phyloP scores from a whole-genome alignment of 2,888 invertebrate species.

The Epirrita christyi region DNA sequence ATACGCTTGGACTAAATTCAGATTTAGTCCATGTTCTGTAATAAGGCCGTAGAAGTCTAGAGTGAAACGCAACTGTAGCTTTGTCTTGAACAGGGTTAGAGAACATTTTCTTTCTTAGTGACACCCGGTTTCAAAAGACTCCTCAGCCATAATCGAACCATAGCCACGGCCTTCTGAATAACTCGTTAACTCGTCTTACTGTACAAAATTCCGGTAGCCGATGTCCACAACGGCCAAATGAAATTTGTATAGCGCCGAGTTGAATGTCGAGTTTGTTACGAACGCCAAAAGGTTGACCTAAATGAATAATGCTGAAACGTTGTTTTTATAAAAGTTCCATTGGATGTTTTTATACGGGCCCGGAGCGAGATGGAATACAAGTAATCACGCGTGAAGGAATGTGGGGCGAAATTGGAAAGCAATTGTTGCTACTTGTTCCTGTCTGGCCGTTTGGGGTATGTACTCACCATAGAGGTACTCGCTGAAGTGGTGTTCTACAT shows the following conservation, averaged over 20 bases:
- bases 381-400: constrained; percentile 69
- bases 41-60: no score
- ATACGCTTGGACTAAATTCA: no score
- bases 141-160: constrained; percentile 15
- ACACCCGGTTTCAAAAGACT: constrained; percentile 3
- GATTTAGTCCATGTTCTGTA: no score
- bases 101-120: constrained; percentile 21
- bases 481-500: constrained; percentile 26
- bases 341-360: constrained; percentile 53
- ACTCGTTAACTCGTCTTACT: constrained; percentile 20
- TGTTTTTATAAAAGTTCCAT: constrained; percentile 53
- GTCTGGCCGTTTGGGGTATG: constrained; percentile 41
- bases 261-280: constrained; percentile 46
- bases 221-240: constrained; percentile 33
- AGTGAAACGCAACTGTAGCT: no score
- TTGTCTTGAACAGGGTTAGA: no score
- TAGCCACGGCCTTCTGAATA: constrained; percentile 13
- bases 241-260: constrained; percentile 36
- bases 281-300: constrained; percentile 50
- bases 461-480: constrained; percentile 45
- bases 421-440: constrained; percentile 45
- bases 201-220: constrained; percentile 30
- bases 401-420: constrained; percentile 66
- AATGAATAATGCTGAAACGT: constrained; percentile 45
- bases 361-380: constrained; percentile 49